Percentiles rank a stretch among this genome's conserved stretches.
These are phyloP conservation scores for Sinelater perroti DNA, from an alignment of 2,888 invertebrate genomes.

Conservation along the genomic window DNA sequence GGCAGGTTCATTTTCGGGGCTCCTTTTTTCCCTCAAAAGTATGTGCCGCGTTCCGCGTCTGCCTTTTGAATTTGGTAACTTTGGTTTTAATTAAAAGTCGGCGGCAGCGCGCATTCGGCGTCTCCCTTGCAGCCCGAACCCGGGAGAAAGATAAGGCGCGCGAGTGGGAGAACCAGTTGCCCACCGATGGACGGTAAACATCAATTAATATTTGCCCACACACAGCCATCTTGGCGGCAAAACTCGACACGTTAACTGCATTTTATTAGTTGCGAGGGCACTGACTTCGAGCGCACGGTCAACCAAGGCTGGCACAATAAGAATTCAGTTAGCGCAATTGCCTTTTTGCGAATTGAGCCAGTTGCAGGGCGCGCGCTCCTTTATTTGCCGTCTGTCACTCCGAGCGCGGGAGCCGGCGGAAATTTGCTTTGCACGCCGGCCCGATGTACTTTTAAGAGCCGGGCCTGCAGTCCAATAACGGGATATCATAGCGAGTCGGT, in stretches of 20 bases:
- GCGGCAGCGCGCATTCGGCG: constrained; percentile 14
- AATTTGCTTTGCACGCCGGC: constrained; percentile 6
- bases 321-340: constrained; percentile 34
- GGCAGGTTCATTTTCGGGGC: too few species aligned
- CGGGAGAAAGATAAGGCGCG: constrained; percentile 28
- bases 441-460: too few species aligned
- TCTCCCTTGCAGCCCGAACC: constrained; percentile 7
- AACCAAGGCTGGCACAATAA: constrained; percentile 36
- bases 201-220: constrained; percentile 42
- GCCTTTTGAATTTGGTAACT: too few species aligned
- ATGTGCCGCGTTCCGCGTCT: constrained; percentile 13
- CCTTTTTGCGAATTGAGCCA: constrained; percentile 27
- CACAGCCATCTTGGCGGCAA: constrained; percentile 38
- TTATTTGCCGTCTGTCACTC: constrained; percentile 27
- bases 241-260: constrained; percentile 39
- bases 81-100: constrained; percentile 33
- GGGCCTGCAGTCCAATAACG: too few species aligned
- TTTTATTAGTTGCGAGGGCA: constrained; percentile 39
- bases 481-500: too few species aligned
- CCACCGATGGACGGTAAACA: constrained; percentile 38
- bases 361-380: constrained; percentile 16
- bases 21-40: too few species aligned
- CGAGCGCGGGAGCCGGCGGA: constrained; percentile 5
- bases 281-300: constrained; percentile 33
- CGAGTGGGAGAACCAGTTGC: constrained; percentile 38